Base-by-base conservation (phyloP, 2,888 invertebrate species). In the Diarsia dahlii region DNA sequence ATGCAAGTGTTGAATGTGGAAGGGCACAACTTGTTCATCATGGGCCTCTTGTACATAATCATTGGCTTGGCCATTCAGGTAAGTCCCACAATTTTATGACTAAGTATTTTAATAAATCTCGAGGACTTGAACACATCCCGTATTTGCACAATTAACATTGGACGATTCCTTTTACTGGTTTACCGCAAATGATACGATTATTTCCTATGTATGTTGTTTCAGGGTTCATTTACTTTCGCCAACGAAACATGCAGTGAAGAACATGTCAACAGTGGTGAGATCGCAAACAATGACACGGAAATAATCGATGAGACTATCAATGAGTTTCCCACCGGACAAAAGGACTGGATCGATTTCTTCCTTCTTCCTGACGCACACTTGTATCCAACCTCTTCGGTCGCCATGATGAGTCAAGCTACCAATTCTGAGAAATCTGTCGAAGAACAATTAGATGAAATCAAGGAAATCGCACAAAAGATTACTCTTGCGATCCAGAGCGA, bases 391-490 rank as follows among this genome's bases (percentile, higher is more conserved):
- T 91, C 95, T 2, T 93, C 96, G 9, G 91, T 92, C 0, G 85
- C 93, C 5, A 87, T 94, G 86, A 96, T 96, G 95, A 86, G 92
- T 28, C 92, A 95, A 81, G 93, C 91, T 2, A 91, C 92, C 0
- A 90, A 89, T 69, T 89, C 93, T 3, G 92, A 95, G 20, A 95
- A 94, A 88, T 88, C 94, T 2, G 84, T 91, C 0, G 96, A 96
- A 88, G 95, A 95, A 86, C 95, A 96, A 82, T 77, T 96, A 2
- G 91, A 93, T 84, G 95, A 93, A 28, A 95, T 96, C 45, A 95
- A 96, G 83, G 91, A 91, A 84, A 91, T 94, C 63, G 94, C 95
- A 0, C 91, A 92, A 58, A 90, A 94, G 71, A 95, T 96, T 20
- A 91, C 93, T 15, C 84, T 90, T 48, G 91, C 91, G 4, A 92